Percentiles rank a stretch among this genome's conserved stretches.
Conservation (phyloP, 2,888 invertebrate genomes). For the Physocephala rufipes region DNA sequence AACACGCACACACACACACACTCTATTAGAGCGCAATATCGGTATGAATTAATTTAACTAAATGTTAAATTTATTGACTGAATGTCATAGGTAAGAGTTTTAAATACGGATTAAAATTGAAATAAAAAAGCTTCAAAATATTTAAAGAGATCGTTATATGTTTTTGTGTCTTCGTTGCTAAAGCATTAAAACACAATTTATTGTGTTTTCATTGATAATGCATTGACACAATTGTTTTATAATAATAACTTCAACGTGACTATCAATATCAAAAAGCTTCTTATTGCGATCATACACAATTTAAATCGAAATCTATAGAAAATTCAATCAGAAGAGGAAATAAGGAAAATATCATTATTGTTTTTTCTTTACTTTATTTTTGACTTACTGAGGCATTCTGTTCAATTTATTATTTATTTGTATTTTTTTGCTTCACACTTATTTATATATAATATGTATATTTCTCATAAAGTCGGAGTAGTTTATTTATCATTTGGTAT, state of each 20-base stretch:
- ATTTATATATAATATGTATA: slow-evolving; percentile 48
- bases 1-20: no score
- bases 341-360: slow-evolving; percentile 10
- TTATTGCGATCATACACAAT: neutral
- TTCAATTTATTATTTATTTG: slow-evolving; percentile 44
- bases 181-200: no score
- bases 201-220: no score
- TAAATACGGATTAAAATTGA: no score
- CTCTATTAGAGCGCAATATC: slow-evolving; percentile 7
- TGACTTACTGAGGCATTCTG: slow-evolving; percentile 67
- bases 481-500: slow-evolving; percentile 9
- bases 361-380: slow-evolving; percentile 57
- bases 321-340: neutral
- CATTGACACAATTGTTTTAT: no score
- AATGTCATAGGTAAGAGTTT: no score
- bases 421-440: slow-evolving; percentile 39
- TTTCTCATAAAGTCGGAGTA: slow-evolving; percentile 46
- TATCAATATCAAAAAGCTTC: neutral
- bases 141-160: no score
- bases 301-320: neutral
- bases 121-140: no score
- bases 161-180: no score
- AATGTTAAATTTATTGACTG: no score
- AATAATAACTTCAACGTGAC: no score
- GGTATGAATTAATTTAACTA: no score